phyloP scores from a whole-genome alignment of 2,888 invertebrate genomes.

The Caradrina clavipalpis region DNA sequence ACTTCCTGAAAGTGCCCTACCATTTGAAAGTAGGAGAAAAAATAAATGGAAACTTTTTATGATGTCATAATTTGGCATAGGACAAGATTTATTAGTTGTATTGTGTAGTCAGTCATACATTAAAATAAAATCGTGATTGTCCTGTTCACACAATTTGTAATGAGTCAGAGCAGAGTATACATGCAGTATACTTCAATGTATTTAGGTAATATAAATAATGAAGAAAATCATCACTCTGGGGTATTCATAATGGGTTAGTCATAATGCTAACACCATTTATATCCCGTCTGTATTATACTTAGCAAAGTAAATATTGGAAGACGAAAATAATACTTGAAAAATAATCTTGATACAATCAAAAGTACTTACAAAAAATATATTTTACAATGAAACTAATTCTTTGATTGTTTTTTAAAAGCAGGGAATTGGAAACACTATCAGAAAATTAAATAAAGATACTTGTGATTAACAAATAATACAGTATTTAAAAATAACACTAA shows the following conservation, averaged over 20 bases:
- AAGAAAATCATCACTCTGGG: neutral
- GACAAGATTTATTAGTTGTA: conserved; percentile 10
- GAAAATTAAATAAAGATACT: too few relatives aligned
- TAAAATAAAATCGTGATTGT: conserved; percentile 17
- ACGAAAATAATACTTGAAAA: neutral
- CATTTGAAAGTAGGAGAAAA: conserved; percentile 29
- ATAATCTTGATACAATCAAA: neutral
- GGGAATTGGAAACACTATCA: too few relatives aligned
- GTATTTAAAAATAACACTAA: too few relatives aligned
- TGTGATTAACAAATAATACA: too few relatives aligned
- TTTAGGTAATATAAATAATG: neutral
- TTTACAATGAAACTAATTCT: neutral
- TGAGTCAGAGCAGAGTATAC: conserved; percentile 26
- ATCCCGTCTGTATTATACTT: neutral
- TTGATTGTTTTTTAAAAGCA: neutral
- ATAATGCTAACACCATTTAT: neutral
- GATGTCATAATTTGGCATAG: conserved; percentile 32
- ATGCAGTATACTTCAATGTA: conserved; percentile 2
- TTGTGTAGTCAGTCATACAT: conserved; percentile 37
- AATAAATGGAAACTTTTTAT: conserved; percentile 6
- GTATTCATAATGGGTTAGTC: neutral
- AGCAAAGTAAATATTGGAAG: neutral
- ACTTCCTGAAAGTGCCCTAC: conserved; percentile 4
- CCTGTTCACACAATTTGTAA: conserved; percentile 42
- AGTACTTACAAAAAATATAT: too few relatives aligned